Evolutionary conservation across 2,888 invertebrate genomes (phyloP).

Genomic region (Allacma fusca): DNA sequence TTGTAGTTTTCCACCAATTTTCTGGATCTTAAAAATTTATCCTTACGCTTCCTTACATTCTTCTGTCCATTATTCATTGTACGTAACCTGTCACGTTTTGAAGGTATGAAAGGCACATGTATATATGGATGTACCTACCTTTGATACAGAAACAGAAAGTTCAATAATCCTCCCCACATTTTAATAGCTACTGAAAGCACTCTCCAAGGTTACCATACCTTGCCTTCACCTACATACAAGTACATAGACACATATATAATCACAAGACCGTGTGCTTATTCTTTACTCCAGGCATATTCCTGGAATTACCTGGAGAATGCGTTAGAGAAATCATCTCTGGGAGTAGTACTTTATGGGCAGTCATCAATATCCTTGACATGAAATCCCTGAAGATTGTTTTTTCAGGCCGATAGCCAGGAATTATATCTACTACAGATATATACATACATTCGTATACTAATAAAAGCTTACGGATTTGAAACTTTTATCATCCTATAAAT

Average conservation of each 20-base stretch:
- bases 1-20: too few relatives aligned
- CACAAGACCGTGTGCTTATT: too few relatives aligned
- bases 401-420: neutral
- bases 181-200: neutral
- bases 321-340: neutral
- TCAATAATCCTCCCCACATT: neutral
- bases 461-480: too few relatives aligned
- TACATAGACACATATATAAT: too few relatives aligned
- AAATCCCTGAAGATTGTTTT: neutral
- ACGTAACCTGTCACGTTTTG: neutral
- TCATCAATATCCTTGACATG: neutral
- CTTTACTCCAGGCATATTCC: neutral
- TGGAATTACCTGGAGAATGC: neutral
- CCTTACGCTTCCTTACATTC: too few relatives aligned
- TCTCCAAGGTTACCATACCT: neutral
- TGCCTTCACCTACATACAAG: conserved; percentile 11
- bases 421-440: too few relatives aligned
- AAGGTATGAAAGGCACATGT: neutral
- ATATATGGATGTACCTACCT: too few relatives aligned
- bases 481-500: too few relatives aligned
- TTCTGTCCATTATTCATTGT: neutral
- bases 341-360: neutral
- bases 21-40: too few relatives aligned
- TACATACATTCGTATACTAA: too few relatives aligned
- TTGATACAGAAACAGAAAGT: neutral